phyloP scores from a whole-genome alignment of 1,140 invertebrate species.

The Grapholita molesta region DNA sequence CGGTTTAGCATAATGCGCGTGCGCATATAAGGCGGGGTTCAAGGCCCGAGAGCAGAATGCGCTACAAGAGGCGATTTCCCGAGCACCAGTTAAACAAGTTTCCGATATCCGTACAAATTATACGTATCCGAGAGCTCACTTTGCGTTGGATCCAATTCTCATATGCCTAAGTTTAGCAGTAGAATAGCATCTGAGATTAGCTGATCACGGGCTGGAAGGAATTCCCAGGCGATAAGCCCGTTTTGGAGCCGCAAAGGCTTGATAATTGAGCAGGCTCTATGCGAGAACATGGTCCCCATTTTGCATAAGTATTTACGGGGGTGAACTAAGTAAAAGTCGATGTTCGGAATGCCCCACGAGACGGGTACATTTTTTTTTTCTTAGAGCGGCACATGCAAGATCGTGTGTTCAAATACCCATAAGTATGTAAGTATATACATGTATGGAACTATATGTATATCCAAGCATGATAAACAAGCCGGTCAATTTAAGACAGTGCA shows the following conservation, averaged over 20 bases:
- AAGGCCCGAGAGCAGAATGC: not conserved
- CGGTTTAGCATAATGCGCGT: not conserved
- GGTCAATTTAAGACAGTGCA: too few relatives aligned
- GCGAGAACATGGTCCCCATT: not conserved
- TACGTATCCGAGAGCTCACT: not conserved
- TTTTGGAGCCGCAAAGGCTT: not conserved
- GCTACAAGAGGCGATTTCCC: too few relatives aligned
- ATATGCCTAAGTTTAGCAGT: too few relatives aligned
- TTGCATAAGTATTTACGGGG: not conserved
- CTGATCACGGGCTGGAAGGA: not conserved
- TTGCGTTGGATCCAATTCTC: too few relatives aligned
- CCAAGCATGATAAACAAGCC: too few relatives aligned
- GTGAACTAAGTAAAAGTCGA: not conserved
- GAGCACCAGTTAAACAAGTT: not conserved
- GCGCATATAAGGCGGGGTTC: slow-evolving; percentile 1
- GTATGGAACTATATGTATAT: too few relatives aligned
- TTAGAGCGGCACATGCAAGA: not conserved
- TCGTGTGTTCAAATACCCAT: not conserved
- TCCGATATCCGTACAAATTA: not conserved
- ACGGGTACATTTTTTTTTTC: not conserved
- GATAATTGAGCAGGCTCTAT: not conserved
- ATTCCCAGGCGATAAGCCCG: slow-evolving; percentile 10
- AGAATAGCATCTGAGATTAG: too few relatives aligned
- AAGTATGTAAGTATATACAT: not conserved
- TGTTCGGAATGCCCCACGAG: not conserved